Conservation (phyloP, 2,113 vertebrate species). For the Neogobius melanostomus region DNA sequence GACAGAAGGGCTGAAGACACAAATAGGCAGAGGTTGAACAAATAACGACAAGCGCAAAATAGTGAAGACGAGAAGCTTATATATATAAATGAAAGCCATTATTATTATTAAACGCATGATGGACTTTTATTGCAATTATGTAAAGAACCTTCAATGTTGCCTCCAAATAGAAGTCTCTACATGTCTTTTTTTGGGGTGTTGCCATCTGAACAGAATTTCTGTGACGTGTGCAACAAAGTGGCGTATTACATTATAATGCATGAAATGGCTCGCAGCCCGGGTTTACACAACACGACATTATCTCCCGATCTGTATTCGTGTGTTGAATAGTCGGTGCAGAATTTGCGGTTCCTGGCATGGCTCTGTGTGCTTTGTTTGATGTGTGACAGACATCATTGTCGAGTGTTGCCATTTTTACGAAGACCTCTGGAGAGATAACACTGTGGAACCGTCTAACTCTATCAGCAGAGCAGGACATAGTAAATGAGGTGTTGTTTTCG, state of each 20-base stretch:
- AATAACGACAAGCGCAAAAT: too few relatives aligned
- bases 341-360: not conserved
- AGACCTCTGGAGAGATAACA: not conserved
- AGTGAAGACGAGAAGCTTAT: too few relatives aligned
- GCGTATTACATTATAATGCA: not conserved
- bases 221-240: too few relatives aligned
- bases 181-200: too few relatives aligned
- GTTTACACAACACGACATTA: not conserved
- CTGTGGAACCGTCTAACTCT: not conserved
- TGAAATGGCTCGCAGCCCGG: not conserved
- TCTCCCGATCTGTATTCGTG: not conserved
- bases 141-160: too few relatives aligned
- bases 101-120: too few relatives aligned
- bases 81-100: too few relatives aligned
- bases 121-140: too few relatives aligned
- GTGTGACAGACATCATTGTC: conserved; percentile 12
- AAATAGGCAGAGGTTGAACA: too few relatives aligned
- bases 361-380: not conserved
- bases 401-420: conserved; percentile 28
- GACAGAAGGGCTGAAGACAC: too few relatives aligned
- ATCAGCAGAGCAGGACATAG: conserved; percentile 13
- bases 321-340: not conserved
- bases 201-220: too few relatives aligned
- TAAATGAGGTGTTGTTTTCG: conserved; percentile 16
- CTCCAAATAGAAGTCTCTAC: too few relatives aligned